phyloP scores from a whole-genome alignment of 2,888 invertebrate species.

The Amphipyra tragopoginis region DNA sequence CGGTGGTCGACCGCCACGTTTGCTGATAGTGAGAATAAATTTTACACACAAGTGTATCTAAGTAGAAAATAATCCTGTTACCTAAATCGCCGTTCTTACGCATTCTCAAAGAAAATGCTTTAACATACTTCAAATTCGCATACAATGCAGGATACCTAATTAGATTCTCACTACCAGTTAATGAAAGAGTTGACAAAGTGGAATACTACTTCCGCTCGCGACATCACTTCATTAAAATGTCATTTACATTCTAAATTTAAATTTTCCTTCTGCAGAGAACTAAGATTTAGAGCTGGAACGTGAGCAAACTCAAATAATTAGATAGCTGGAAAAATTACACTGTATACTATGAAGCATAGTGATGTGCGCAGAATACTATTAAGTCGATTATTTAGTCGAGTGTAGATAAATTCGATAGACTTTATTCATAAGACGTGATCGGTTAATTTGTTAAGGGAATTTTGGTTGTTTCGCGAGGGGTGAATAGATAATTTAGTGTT shows the following conservation, averaged over 20 bases:
- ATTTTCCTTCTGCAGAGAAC: slow-evolving; percentile 33
- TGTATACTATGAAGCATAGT: slow-evolving; percentile 29
- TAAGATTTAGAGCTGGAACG: slow-evolving; percentile 62
- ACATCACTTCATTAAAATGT: slow-evolving; percentile 63
- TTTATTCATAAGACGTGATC: too few species aligned
- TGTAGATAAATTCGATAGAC: slow-evolving; percentile 5
- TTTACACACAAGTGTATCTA: too few species aligned
- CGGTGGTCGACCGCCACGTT: too few species aligned
- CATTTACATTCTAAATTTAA: slow-evolving; percentile 67
- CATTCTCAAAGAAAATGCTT: neutral
- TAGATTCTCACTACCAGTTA: slow-evolving; percentile 22
- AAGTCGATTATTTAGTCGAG: slow-evolving; percentile 28
- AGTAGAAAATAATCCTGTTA: too few species aligned
- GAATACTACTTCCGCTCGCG: slow-evolving; percentile 27
- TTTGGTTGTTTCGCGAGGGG: too few species aligned
- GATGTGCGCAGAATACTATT: slow-evolving; percentile 42
- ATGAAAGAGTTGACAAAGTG: slow-evolving; percentile 50
- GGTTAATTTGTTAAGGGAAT: too few species aligned
- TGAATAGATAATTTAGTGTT: too few species aligned
- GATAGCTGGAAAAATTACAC: slow-evolving; percentile 43
- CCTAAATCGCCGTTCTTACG: neutral
- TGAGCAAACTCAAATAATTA: slow-evolving; percentile 62
- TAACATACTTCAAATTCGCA: neutral
- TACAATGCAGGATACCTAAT: slow-evolving; percentile 10
- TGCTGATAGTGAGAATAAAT: too few species aligned